Conservation (phyloP, 1,140 invertebrate species). For the Metopolophium dirhodum region DNA sequence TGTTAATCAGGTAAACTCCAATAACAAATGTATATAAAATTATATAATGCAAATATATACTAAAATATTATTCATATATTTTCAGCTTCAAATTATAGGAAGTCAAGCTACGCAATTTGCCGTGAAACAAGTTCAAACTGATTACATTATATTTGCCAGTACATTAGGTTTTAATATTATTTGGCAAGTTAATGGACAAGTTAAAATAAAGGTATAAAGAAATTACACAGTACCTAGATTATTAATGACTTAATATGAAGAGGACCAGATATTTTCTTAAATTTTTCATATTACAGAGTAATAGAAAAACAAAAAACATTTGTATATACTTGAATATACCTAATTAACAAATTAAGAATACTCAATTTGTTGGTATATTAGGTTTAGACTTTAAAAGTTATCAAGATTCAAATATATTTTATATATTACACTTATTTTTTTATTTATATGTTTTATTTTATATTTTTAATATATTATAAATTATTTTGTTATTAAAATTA, state of each 20-base stretch:
- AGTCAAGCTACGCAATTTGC: conserved; percentile 71
- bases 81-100: conserved; percentile 68
- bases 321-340: not conserved
- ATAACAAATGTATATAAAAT: not conserved
- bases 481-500: too few relatives aligned
- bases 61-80: conserved; percentile 42
- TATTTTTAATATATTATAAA: not conserved
- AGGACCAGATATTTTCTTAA: not conserved
- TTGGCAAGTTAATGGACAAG: conserved; percentile 72
- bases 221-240: not conserved
- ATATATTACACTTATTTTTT: not conserved
- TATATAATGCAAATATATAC: not conserved
- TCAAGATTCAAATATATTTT: not conserved
- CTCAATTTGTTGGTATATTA: not conserved
- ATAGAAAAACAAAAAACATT: not conserved
- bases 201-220: conserved; percentile 72
- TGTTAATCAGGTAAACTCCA: conserved; percentile 69
- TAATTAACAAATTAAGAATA: not conserved
- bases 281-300: not conserved
- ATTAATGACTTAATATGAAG: not conserved
- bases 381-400: not conserved
- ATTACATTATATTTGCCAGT: conserved; percentile 72
- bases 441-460: not conserved
- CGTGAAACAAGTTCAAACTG: conserved; percentile 73
- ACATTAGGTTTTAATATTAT: conserved; percentile 75